Evolutionary conservation across 2,113 vertebrate genomes (phyloP).

Genomic region (Notarius quadriscutis): DNA sequence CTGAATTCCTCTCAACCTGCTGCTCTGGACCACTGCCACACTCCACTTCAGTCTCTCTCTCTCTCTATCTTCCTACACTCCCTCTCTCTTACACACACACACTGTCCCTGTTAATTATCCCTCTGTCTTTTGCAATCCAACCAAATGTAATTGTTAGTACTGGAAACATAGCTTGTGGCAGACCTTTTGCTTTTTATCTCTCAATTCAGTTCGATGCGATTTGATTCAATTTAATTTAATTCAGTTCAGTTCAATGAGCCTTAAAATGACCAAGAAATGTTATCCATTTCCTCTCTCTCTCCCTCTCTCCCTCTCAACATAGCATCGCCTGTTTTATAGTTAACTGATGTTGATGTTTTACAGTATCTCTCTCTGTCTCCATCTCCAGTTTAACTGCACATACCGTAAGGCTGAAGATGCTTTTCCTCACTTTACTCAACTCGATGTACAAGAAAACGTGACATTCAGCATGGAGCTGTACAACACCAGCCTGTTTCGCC

Average conservation of each 20-base stretch:
- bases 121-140: neutral
- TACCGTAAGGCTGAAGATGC: constrained; percentile 8
- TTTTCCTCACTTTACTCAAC: neutral
- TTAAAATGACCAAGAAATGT: neutral
- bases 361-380: constrained; percentile 4
- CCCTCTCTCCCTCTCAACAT: constrained; percentile 44
- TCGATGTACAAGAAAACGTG: neutral
- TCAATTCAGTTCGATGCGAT: neutral
- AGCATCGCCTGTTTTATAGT: neutral
- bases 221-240: neutral
- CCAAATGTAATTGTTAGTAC: neutral
- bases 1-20: constrained; percentile 27
- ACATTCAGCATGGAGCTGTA: constrained; percentile 15
- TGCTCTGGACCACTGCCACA: constrained; percentile 15
- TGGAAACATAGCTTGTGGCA: neutral
- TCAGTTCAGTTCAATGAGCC: neutral
- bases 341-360: neutral
- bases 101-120: neutral
- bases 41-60: constrained; percentile 45
- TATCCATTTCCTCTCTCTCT: constrained; percentile 39
- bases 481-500: constrained; percentile 1
- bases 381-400: constrained; percentile 15
- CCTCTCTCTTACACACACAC: constrained; percentile 4
- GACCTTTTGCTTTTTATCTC: neutral
- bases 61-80: constrained; percentile 46